Evolutionary conservation across 2,888 invertebrate genomes (phyloP), one percentile per base, ranked within the genome.

Genomic region (Philereme vetulata): DNA sequence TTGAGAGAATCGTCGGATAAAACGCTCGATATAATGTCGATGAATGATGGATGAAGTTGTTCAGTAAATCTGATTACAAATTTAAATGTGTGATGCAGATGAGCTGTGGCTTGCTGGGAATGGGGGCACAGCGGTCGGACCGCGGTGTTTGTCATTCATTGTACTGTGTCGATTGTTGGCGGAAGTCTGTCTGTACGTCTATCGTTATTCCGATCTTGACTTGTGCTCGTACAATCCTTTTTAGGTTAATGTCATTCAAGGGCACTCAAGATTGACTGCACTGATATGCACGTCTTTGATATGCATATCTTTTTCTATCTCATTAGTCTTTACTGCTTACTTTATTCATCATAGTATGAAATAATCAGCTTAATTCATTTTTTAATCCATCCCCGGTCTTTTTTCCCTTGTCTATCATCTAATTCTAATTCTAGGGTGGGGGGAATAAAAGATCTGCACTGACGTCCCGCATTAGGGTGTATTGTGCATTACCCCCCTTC

Each of bases 1-100:
- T 90, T 84, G 83, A 80, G 77, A 80, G 77, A 79, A 78, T 79
- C 78, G 76, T 77, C 79, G 79, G 77, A 66, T 71, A 67, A 70
- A 62, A 69, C 51, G 59, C 48, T 67, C 67, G 71, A 43, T 49
- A 50, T 44, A 33, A 45, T 49, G 67, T 71, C 75, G 72, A 82
- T 89, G 88, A 89, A 87, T 90, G 90, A 88, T 88, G 84, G 84
- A 90, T 89, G 88, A 87, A 81, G 74, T 65, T 59, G 80, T 75
- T 73, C 76, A 74, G 83, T 78, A 78, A 84, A 83, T 81, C 82
- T 82, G 81, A 90, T 90, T 90, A 86, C 81, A 86, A 88, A 88
- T 78, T 84, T 79, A 82, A 89, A 90, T 89, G 79, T 70, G 76
- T 69, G 75, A 86, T 88, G 86, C 81, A 89, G 86, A 87, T 87